Evolutionary conservation across 1,140 invertebrate genomes (phyloP), one percentile per base, ranked within the genome.

Genomic region (Brachionus plicatilis): DNA sequence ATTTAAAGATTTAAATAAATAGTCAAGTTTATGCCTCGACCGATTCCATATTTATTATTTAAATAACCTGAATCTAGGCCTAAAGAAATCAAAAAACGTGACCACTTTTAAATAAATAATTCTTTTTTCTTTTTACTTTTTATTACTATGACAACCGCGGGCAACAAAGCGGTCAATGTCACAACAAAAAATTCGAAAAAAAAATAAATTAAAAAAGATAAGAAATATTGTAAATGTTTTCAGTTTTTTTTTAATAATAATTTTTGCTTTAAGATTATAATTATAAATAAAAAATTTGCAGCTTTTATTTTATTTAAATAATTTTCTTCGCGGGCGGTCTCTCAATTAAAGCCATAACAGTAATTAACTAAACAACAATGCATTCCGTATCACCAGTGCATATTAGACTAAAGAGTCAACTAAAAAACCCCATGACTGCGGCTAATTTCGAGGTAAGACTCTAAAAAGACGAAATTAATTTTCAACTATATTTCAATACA

Each of bases 331-430:
- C n/a, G 53, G 53, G 53, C 53, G 53, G 37, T 70, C n/a, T 29
- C 27, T 70, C 70, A 43, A 43, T 75, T 43, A 43, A 47, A 41
- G n/a, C 37, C 9, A 75, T 17, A 75, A 75, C 70, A 37, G 50
- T 27, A 76, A 76, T 50, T 50, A 20, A 50, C 27, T 9, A 6
- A 27, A 50, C 27, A 76, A 50, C 33, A 50, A 76, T 76, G 72
- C 72, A 76, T 76, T 76, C 72, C 72, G 72, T 76, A 27, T 76
- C 72, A 50, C 72, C 72, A 14, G 72, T 76, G 33, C 72, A 76
- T 29, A 76, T 76, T 27, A 24, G 72, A 47, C 11, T 76, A 14
- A 20, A 37, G 45, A 76, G 33, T 50, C 72, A 76, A 50, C 20
- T 76, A 29, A 76, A 76, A 76, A 76, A 76, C 47, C 72, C 72